phyloP scores from a whole-genome alignment of 1,140 invertebrate species.

The Heliothis subflexa region DNA sequence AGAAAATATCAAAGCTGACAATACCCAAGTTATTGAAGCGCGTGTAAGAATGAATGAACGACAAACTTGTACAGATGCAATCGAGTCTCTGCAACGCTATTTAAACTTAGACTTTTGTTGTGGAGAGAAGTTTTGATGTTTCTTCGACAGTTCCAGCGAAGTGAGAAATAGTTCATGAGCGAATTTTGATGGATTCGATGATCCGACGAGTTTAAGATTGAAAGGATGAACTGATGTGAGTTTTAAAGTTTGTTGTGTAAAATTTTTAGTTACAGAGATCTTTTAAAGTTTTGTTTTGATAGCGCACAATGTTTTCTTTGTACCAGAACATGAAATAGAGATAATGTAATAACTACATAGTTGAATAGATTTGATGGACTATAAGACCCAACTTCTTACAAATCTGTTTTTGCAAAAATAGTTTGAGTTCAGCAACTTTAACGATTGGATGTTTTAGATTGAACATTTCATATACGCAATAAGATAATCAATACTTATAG shows the following conservation, averaged over 20 bases:
- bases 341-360: too few species aligned
- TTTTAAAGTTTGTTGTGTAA: not conserved
- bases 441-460: too few species aligned
- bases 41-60: slow-evolving; percentile 26
- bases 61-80: slow-evolving; percentile 36
- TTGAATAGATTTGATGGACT: too few species aligned
- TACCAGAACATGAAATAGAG: too few species aligned
- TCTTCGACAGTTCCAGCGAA: slow-evolving; percentile 4
- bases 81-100: slow-evolving; percentile 25
- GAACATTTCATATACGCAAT: too few species aligned
- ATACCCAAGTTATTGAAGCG: slow-evolving; percentile 31
- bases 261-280: not conserved
- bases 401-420: too few species aligned
- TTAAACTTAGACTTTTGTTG: slow-evolving; percentile 38
- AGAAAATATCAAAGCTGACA: slow-evolving; percentile 34
- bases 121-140: slow-evolving; percentile 16
- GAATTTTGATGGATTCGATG: slow-evolving; percentile 37
- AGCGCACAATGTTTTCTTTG: not conserved
- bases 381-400: too few species aligned
- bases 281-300: not conserved
- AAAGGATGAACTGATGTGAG: slow-evolving; percentile 13
- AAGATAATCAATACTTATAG: too few species aligned
- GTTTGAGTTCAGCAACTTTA: too few species aligned
- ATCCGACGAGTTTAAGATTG: slow-evolving; percentile 32
- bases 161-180: slow-evolving; percentile 16